phyloP scores from a whole-genome alignment of 1,140 invertebrate species.

The Eueides isabella region DNA sequence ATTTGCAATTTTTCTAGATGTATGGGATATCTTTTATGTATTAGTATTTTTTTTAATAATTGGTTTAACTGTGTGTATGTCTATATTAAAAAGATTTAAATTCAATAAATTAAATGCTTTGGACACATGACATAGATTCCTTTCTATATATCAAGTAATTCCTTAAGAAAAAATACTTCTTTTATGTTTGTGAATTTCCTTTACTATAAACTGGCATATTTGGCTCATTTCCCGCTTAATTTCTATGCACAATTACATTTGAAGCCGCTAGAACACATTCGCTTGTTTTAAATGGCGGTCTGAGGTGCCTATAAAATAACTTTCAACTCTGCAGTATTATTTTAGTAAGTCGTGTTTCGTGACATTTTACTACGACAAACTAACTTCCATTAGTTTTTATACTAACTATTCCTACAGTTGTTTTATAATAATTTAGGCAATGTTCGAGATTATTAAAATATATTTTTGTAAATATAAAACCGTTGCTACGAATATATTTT shows the following conservation, averaged over 20 bases:
- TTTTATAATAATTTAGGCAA: not conserved
- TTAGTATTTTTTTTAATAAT: no score
- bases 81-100: no score
- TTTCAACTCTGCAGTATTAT: slow-evolving; percentile 17
- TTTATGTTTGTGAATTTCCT: not conserved
- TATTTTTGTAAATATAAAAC: not conserved
- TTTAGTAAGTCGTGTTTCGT: slow-evolving; percentile 12
- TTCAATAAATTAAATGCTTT: no score
- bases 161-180: not conserved
- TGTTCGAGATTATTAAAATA: not conserved
- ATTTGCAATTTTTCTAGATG: no score
- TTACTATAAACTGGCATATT: not conserved
- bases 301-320: slow-evolving; percentile 17
- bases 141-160: not conserved
- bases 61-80: no score
- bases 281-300: slow-evolving; percentile 16
- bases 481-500: no score
- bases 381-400: not conserved
- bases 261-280: slow-evolving; percentile 3
- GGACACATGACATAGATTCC: no score
- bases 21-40: no score
- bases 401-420: no score
- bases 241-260: slow-evolving; percentile 11
- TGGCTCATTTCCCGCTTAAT: not conserved
- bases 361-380: slow-evolving; percentile 1